Evolutionary conservation across 2,888 invertebrate species (phyloP), one percentile per base, ranked within the genome.

Genomic region (Keiferia lycopersicella): DNA sequence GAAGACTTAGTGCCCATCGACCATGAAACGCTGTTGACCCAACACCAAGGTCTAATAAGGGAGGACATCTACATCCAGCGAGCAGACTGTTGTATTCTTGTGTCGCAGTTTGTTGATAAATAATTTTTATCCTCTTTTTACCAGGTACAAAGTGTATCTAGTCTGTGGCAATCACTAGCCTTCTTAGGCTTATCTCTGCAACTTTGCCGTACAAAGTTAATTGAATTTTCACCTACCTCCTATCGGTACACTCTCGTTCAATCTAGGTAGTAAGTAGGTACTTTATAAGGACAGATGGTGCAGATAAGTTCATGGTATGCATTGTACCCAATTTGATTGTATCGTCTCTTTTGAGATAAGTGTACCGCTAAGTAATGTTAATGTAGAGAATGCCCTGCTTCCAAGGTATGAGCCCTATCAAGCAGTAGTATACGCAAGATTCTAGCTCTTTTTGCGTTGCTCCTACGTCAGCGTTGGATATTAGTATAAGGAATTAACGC

Each of bases 151-250:
- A 22, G 12, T 51, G 1, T 53, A 22, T 26, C 22, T 12, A 14
- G 22, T 53, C 22, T 53, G 26, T 53, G 26, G 51, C 12, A 11
- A 26, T 14, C 2, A 22, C 6, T 22, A 22, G 20, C 22, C 22
- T 14, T 53, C 51, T 53, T 53, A 11, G 2, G 56, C 56, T 56
- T 56, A 56, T 56, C 56, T 30, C 30, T 26, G 26, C 22, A 20
- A 53, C 51, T 45, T 22, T 22, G 14, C 22, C 18, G 18, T 59
- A 59, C 22, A 59, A 59, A 12, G 26, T 39, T 59, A 59, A 59
- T 59, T 59, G 41, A 59, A 59, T 59, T 59, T 59, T 59, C 59
- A 59, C 26, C 26, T 59, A 59, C 59, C 16, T 34, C 34, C 10
- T 41, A 39, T 59, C 41, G 18, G 2, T 39, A 22, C 18, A 41